Evolutionary conservation across 2,797 vertebrate species (phyloP).

Genomic region (Novumbra hubbsi): DNA sequence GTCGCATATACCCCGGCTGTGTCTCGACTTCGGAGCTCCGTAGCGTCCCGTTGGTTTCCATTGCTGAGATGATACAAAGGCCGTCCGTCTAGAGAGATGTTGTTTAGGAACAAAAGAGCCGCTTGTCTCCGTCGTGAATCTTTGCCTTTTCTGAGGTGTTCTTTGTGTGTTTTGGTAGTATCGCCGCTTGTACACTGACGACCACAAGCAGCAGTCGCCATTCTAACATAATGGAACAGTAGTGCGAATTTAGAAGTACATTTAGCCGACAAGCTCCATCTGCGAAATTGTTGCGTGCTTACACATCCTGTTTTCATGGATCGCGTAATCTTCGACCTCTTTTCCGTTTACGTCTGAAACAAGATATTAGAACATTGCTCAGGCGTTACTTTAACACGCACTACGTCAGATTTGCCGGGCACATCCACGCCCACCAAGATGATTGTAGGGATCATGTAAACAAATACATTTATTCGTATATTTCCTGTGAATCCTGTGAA

Average conservation of each 20-base stretch:
- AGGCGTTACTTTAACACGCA: slow-evolving; percentile 36
- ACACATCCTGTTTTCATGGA: no score
- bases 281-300: no score
- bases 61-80: slow-evolving; percentile 69
- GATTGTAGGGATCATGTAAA: slow-evolving; percentile 50
- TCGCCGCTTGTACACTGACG: slow-evolving; percentile 52
- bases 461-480: slow-evolving; percentile 25
- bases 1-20: slow-evolving; percentile 41
- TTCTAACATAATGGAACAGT: slow-evolving; percentile 70
- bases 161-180: slow-evolving; percentile 57
- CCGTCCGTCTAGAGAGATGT: slow-evolving; percentile 90
- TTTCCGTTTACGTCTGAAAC: no score
- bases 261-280: slow-evolving; percentile 6
- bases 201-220: slow-evolving; percentile 80
- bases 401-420: background rate
- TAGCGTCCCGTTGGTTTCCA: slow-evolving; percentile 57
- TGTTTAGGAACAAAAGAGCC: slow-evolving; percentile 88
- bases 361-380: background rate
- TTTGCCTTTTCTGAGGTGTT: slow-evolving; percentile 66
- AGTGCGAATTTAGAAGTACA: slow-evolving; percentile 8
- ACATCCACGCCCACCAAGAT: slow-evolving; percentile 38
- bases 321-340: no score
- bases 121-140: slow-evolving; percentile 87
- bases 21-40: slow-evolving; percentile 53
- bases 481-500: slow-evolving; percentile 47